Evolutionary conservation across 2,113 vertebrate species (phyloP), one percentile per base, ranked within the genome.

Genomic region (Dascyllus trimaculatus): DNA sequence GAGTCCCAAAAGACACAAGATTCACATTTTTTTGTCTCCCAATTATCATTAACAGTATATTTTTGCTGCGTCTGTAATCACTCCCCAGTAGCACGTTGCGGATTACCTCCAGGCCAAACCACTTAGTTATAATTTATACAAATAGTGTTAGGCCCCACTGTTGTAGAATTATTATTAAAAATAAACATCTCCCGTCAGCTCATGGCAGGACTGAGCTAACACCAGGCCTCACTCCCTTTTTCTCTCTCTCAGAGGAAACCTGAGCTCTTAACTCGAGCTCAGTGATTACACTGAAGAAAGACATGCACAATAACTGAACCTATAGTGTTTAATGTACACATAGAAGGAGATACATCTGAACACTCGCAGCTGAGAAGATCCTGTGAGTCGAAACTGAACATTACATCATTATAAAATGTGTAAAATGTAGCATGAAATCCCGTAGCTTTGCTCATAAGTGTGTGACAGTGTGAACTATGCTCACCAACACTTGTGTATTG

Each of bases 121-220:
- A 87, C 90, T 95, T 93, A 93, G 81, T 84, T 84, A 87, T 90
- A 91, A 92, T 87, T 92, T 92, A 78, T 84, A 91, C 78, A 94
- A 92, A 92, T 90, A 89, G 74, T 87, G 59, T 87, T 63, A 75
- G 75, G 82, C 74, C 78, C 73, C 66, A 32, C 70, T 90, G 73
- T 92, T 91, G 80, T 88, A 79, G 73, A 89, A 89, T 94, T 92
- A 93, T 94, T 93, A 93, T 90, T 90, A 88, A 92, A 94, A 94
- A 94, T 90, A 93, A 93, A 93, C 93, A 81, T 71, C 73, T 83
- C 56, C 32, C 13, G 66, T 71, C 71, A 64, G 81, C 75, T 79
- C 57, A 46, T 84, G 78, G 74, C 68, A 83, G 70, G 35, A 17
- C 74, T 38, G 25, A 49, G 85, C 89, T 75, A 68, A 75, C 66